These are phyloP conservation scores for Phenacoccus solenopsis DNA, from an alignment of 1,140 invertebrate species.

Conservation along the genomic window DNA sequence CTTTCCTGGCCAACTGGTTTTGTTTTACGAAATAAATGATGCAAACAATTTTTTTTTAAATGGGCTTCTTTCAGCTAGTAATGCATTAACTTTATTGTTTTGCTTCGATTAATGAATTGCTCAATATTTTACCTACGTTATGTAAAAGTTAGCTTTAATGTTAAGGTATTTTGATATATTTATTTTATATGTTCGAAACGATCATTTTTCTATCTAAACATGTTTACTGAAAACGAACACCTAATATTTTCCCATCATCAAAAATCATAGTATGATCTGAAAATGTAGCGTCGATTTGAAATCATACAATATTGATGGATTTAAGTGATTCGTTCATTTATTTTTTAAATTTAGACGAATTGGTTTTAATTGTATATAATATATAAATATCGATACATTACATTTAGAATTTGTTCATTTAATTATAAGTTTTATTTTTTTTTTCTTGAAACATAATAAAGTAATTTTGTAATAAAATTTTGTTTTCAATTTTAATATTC, in stretches of 20 bases:
- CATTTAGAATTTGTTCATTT: not conserved
- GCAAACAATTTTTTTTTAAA: not conserved
- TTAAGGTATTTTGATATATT: not conserved
- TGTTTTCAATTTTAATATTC: too few species aligned
- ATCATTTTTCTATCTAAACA: not conserved
- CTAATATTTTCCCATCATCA: too few species aligned
- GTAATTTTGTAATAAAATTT: not conserved
- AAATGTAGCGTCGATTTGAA: too few species aligned
- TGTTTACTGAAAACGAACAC: too few species aligned
- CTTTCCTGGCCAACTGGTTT: not conserved
- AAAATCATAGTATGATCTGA: too few species aligned
- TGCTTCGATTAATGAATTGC: not conserved
- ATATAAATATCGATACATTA: not conserved
- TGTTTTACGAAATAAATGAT: not conserved
- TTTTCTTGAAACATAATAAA: slow-evolving; percentile 2
- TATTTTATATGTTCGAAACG: not conserved
- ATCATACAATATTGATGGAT: not conserved
- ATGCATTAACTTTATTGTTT: not conserved
- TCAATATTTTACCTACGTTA: not conserved
- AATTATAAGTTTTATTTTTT: not conserved
- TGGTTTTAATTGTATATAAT: not conserved
- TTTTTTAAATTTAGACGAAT: not conserved
- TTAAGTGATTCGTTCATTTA: not conserved
- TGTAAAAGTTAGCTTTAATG: not conserved
- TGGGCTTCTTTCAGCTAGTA: not conserved